Conservation (phyloP, 2,797 vertebrate genomes). For the Premnoplex brunnescens region DNA sequence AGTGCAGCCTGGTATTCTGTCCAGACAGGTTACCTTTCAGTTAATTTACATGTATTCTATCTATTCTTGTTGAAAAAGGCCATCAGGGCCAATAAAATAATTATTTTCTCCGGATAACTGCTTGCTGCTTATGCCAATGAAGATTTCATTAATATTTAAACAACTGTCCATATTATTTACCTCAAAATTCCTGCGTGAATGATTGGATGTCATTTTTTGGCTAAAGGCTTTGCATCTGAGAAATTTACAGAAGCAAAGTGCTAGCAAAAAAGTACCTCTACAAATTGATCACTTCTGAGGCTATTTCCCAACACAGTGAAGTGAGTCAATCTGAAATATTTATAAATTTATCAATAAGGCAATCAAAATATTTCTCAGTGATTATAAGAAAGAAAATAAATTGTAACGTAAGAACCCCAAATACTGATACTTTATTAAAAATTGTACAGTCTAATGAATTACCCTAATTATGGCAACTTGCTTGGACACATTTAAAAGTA, state of each 20-base stretch:
- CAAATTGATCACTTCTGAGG: background rate
- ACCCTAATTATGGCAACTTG: background rate
- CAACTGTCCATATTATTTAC: background rate
- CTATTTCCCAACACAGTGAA: background rate
- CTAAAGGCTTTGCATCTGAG: background rate
- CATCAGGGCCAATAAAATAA: background rate
- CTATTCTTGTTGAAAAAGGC: background rate
- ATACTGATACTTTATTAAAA: background rate
- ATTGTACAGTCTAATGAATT: background rate
- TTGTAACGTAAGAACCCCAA: background rate
- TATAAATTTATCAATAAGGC: background rate
- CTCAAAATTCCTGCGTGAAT: background rate
- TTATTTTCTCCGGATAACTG: background rate
- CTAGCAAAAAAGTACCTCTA: background rate
- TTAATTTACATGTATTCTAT: background rate
- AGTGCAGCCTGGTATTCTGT: background rate
- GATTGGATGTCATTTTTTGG: background rate
- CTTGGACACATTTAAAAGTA: background rate
- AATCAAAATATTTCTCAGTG: background rate
- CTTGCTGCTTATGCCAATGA: constrained; percentile 1
- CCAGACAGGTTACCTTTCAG: background rate
- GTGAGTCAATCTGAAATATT: background rate
- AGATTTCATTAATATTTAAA: background rate
- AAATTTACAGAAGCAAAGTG: background rate
- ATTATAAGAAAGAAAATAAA: background rate